Conservation (phyloP, 1,140 invertebrate species). For the Zaprionus ornatus region DNA sequence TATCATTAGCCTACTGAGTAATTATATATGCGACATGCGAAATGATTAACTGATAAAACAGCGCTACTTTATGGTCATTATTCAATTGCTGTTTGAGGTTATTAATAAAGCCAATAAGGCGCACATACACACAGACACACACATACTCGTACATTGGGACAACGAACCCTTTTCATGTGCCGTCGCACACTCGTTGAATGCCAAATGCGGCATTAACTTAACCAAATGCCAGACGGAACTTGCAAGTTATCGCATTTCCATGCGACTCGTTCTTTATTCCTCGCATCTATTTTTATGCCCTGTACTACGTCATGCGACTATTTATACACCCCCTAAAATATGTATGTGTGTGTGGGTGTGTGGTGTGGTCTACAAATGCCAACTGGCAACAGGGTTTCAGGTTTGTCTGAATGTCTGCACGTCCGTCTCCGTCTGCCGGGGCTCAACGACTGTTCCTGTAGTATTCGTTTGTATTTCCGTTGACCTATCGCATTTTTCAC, state of each 20-base stretch:
- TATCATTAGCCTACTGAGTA: not conserved
- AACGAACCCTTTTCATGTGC: slow-evolving; percentile 12
- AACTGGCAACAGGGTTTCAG: slow-evolving; percentile 22
- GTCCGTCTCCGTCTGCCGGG: not conserved
- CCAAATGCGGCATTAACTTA: slow-evolving; percentile 32
- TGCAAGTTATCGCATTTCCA: slow-evolving; percentile 41
- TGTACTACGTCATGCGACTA: slow-evolving; percentile 30
- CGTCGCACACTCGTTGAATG: not conserved
- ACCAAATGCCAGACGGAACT: slow-evolving; percentile 27
- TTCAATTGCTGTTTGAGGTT: slow-evolving; percentile 19
- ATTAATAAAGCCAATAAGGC: slow-evolving; percentile 15
- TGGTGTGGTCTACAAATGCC: slow-evolving; percentile 1
- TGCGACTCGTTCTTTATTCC: slow-evolving; percentile 16
- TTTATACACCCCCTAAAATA: slow-evolving; percentile 13
- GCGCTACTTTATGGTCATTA: not conserved
- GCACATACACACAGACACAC: not conserved
- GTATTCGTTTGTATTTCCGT: slow-evolving; percentile 10
- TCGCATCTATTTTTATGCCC: slow-evolving; percentile 37
- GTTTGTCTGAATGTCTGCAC: not conserved
- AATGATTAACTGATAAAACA: not conserved
- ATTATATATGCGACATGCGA: not conserved
- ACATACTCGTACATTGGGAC: not conserved
- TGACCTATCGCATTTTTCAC: slow-evolving; percentile 46
- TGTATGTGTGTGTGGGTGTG: not conserved
- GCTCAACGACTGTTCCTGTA: not conserved